phyloP scores from a whole-genome alignment of 1,140 invertebrate species.

The Riptortus pedestris region DNA sequence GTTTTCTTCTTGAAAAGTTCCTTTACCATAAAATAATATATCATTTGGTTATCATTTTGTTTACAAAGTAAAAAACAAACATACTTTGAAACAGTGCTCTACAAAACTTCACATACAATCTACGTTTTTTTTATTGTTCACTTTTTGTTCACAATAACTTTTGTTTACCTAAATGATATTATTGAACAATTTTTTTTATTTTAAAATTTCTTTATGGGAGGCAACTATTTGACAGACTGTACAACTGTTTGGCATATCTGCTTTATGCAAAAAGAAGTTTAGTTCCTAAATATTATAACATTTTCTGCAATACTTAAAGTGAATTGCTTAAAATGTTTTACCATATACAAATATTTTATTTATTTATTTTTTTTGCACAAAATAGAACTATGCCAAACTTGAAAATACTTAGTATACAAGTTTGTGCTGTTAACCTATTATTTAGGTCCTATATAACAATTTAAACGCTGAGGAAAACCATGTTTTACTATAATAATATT shows the following conservation, averaged over 20 bases:
- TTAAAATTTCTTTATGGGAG: no score
- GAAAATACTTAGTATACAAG: constrained; percentile 18
- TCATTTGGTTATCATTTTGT: constrained; percentile 3
- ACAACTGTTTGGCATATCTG: constrained; percentile 8
- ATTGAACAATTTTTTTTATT: constrained; percentile 12
- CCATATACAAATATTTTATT: no score
- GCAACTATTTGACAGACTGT: constrained; percentile 26
- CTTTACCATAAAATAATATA: constrained; percentile 20
- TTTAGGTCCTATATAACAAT: constrained; percentile 18
- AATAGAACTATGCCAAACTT: background rate
- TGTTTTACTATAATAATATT: constrained; percentile 8
- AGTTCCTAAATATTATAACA: no score
- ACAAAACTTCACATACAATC: constrained; percentile 26
- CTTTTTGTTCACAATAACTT: constrained; percentile 6
- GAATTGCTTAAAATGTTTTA: no score
- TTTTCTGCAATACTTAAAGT: no score
- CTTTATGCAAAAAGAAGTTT: constrained; percentile 4
- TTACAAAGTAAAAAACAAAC: constrained; percentile 23
- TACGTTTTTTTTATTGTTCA: constrained; percentile 21
- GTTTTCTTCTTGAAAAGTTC: constrained; percentile 10
- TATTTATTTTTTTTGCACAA: background rate
- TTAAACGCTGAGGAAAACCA: constrained; percentile 8
- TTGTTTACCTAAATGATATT: constrained; percentile 22
- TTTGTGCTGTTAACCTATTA: constrained; percentile 17
- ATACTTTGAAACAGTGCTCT: constrained; percentile 22